Conservation (phyloP, 2,888 invertebrate genomes). For the Mesorhabditis spiculigera region DNA sequence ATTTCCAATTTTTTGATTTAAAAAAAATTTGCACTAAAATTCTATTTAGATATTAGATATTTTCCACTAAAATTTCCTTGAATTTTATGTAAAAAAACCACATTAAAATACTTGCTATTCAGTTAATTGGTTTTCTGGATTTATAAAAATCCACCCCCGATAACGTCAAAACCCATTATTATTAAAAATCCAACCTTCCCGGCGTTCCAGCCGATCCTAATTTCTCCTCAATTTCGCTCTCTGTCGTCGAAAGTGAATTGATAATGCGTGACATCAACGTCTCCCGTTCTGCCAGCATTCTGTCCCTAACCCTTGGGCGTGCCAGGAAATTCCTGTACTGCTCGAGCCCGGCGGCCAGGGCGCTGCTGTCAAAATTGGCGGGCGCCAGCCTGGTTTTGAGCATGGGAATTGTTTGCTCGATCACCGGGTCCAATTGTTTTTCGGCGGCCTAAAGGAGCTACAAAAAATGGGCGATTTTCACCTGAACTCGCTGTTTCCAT, state of each 20-base stretch:
- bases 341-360: constrained; percentile 80
- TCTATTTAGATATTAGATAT: neutral
- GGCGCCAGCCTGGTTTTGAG: constrained; percentile 73
- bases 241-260: constrained; percentile 28
- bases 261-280: constrained; percentile 26
- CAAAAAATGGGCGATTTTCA: constrained; percentile 2
- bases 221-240: constrained; percentile 6
- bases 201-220: no score
- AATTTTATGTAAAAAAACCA: no score
- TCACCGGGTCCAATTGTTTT: constrained; percentile 73
- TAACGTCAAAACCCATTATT: neutral
- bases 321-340: constrained; percentile 81
- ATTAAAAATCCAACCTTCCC: neutral
- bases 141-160: no score
- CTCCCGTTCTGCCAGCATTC: constrained; percentile 61
- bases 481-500: constrained; percentile 71
- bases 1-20: constrained; percentile 34
- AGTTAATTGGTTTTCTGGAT: no score
- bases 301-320: constrained; percentile 65
- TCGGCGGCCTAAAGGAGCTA: constrained; percentile 60
- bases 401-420: constrained; percentile 76
- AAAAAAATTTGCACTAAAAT: constrained; percentile 7
- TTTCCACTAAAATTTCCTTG: constrained; percentile 11
- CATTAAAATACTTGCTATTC: no score
- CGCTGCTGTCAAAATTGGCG: constrained; percentile 65